Conservation (phyloP, 2,113 vertebrate species). For the Odobenus rosmarus region DNA sequence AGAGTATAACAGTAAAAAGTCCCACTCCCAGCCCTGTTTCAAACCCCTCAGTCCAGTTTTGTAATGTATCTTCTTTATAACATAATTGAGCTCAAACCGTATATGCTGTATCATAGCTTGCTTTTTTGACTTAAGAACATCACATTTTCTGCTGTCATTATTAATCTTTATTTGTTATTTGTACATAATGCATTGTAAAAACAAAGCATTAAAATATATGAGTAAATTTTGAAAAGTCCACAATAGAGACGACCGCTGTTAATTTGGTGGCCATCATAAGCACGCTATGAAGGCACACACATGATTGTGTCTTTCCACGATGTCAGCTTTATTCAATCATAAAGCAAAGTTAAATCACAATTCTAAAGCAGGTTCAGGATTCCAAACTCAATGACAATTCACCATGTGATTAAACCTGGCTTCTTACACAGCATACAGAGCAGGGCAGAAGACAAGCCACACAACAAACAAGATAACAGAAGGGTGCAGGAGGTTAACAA, state of each 20-base stretch:
- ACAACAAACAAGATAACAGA: too few species aligned
- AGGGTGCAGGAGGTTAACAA: too few species aligned
- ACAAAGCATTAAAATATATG: background rate
- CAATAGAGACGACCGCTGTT: background rate
- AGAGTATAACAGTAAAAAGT: background rate
- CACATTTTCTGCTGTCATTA: background rate
- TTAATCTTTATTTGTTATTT: background rate
- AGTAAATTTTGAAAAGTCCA: background rate
- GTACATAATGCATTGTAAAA: background rate
- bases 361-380: too few species aligned
- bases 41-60: background rate
- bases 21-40: background rate
- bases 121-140: background rate
- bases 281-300: background rate
- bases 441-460: too few species aligned
- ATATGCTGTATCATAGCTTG: background rate
- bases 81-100: background rate
- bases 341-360: too few species aligned
- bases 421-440: too few species aligned
- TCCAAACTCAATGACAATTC: too few species aligned
- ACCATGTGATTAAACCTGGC: too few species aligned
- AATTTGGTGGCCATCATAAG: background rate
- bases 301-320: background rate
- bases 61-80: background rate
- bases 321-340: background rate